Evolutionary conservation across 2,113 vertebrate genomes (phyloP), one percentile per base, ranked within the genome.

Genomic region (Myrmophylax atrothorax): DNA sequence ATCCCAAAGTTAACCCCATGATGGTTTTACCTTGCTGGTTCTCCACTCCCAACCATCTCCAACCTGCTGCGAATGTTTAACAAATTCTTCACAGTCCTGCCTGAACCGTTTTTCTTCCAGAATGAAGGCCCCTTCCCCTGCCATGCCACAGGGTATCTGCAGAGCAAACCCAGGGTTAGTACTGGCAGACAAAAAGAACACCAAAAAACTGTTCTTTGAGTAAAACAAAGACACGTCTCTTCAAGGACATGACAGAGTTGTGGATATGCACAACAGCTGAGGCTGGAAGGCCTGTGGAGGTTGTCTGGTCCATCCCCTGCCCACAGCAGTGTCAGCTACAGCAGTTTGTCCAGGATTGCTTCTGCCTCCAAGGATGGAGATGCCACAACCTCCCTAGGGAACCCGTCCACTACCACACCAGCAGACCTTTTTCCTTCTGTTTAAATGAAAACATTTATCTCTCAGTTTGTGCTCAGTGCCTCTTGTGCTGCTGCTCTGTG

Each of bases 11-110:
- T 35, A 69, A 52, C 29, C 44, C 19, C 25, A 12, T 13, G 9
- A 68, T 38, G 75, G 33, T 18, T 70, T 98, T 97, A 99, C 99
- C 98, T 98, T 98, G 56, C 97, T 96, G 8, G 81, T 84, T 94
- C 95, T 98, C 99, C 99, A 99, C 92, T 98, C 98, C 99, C 99
- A 99, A 11, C 98, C 98, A 55, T 99, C 99, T 40, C 97, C 96
- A 89, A 99, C 98, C 90, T 96, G 92, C 77, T 98, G 95, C 0
- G 99, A 99, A 81, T 96, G 98, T 60, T 98, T 98, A 68, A 99
- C 92, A 75, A 99, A 97, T 79, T 98, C 97, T 94, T 93, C 94
- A 93, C 99, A 99, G 96, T 91, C 97, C 60, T 64, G 92, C 25
- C 86, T 88, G 97, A 99, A 99, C 53, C 53, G 66, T 68, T 97